Evolutionary conservation across 2,797 vertebrate genomes (phyloP).

Genomic region (Sebastes minor): DNA sequence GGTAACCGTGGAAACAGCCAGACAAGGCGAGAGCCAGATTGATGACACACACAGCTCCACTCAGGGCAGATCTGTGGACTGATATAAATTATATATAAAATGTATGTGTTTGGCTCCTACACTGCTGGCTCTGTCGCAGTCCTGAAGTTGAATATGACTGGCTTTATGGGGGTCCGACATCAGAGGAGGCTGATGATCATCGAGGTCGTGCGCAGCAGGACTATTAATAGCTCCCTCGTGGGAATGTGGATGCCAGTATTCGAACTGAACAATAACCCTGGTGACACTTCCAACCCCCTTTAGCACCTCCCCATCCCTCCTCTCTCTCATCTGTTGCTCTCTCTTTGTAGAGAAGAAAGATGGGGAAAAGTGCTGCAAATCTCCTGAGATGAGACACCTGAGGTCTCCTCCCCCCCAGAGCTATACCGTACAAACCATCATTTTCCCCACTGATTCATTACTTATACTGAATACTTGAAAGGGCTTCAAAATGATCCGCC

Average conservation of each 20-base stretch:
- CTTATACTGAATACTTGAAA: background rate
- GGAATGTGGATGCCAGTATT: constrained; percentile 29
- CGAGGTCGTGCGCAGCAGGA: constrained; percentile 11
- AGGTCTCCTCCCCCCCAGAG: background rate
- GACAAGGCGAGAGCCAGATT: constrained; percentile 46
- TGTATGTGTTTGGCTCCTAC: constrained; percentile 30
- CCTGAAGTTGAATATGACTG: constrained; percentile 17
- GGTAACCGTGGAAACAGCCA: constrained; percentile 75
- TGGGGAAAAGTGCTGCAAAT: constrained; percentile 1
- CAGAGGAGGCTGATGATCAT: constrained; percentile 27
- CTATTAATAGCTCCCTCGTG: constrained; percentile 38
- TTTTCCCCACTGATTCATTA: background rate
- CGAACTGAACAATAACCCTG: constrained; percentile 42
- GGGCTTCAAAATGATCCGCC: background rate
- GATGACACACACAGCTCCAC: constrained; percentile 55
- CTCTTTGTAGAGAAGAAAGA: constrained; percentile 23
- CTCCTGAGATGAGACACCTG: constrained; percentile 18
- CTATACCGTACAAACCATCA: background rate
- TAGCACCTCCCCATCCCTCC: constrained; percentile 17
- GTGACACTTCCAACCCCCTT: constrained; percentile 42
- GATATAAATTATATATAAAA: constrained; percentile 46
- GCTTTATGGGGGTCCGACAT: constrained; percentile 9
- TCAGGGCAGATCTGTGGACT: constrained; percentile 43
- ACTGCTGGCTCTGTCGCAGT: constrained; percentile 5
- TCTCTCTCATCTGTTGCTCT: constrained; percentile 19